These are phyloP conservation scores for Babylonia areolata DNA, from an alignment of 1,140 invertebrate species.

Conservation along the genomic window DNA sequence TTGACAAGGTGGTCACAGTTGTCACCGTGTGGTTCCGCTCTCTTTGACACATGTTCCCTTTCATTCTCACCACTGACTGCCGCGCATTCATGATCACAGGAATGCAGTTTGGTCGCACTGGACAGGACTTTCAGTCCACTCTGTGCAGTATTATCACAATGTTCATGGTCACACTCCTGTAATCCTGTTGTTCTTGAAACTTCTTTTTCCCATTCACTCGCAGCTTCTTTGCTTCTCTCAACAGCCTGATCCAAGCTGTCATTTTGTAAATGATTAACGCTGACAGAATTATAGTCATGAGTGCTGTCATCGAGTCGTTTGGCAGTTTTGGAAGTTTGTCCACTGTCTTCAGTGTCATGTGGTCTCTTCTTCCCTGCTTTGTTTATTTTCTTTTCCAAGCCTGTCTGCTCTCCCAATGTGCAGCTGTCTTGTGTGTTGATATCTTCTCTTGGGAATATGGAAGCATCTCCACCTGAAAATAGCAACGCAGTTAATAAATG, in stretches of 20 bases:
- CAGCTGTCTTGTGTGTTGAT: background rate
- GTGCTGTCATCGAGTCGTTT: background rate
- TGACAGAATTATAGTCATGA: background rate
- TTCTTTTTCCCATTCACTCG: background rate
- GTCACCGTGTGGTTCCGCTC: too few relatives aligned
- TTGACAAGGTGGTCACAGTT: background rate
- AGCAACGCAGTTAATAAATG: too few relatives aligned
- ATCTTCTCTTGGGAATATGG: conserved; percentile 82
- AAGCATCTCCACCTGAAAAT: conserved; percentile 86
- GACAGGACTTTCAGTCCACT: background rate
- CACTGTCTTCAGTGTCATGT: background rate
- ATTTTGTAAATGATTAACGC: background rate
- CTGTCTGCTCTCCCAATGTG: background rate
- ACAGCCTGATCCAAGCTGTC: background rate
- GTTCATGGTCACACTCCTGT: too few relatives aligned
- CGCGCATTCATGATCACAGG: background rate
- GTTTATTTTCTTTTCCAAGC: background rate
- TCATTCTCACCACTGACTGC: background rate
- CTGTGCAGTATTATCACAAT: background rate
- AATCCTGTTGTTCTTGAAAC: background rate
- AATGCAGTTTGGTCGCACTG: background rate
- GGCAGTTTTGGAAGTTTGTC: background rate
- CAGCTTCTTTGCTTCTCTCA: background rate
- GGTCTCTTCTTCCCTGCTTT: background rate
- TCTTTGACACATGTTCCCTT: too few relatives aligned